Conservation (phyloP, 2,113 vertebrate species). For the Poeciliopsis prolifica region DNA sequence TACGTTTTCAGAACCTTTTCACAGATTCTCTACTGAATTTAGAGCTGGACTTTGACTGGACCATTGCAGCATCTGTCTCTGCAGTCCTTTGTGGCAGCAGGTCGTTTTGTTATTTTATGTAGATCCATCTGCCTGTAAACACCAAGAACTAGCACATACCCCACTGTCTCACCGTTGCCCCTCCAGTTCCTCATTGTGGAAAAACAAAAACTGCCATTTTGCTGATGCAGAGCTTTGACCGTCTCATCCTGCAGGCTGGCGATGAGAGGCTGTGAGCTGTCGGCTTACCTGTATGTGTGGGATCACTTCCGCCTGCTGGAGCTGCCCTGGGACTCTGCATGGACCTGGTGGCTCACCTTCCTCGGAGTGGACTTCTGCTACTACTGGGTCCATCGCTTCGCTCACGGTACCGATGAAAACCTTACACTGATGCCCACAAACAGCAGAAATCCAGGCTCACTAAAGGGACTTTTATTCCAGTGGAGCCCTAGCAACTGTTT, state of each 20-base stretch:
- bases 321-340: slow-evolving; percentile 89
- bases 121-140: background rate
- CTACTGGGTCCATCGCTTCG: slow-evolving; percentile 90
- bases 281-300: slow-evolving; percentile 88
- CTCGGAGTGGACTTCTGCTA: slow-evolving; percentile 90
- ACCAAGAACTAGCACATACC: background rate
- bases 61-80: background rate
- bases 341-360: slow-evolving; percentile 91
- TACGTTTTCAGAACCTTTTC: background rate
- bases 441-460: background rate
- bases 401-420: slow-evolving; percentile 82
- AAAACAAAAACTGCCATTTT: background rate
- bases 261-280: slow-evolving; percentile 85
- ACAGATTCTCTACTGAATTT: background rate
- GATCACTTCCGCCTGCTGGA: slow-evolving; percentile 83
- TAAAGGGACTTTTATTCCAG: too few relatives aligned
- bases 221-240: background rate
- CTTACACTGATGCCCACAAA: background rate
- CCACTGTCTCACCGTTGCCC: too few relatives aligned
- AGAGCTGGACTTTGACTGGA: background rate
- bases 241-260: slow-evolving; percentile 78
- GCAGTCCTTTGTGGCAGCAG: background rate
- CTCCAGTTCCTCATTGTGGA: background rate
- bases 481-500: too few relatives aligned
- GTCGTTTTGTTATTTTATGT: background rate